phyloP scores from a whole-genome alignment of 1,140 invertebrate genomes.

The Macrobrachium nipponense region DNA sequence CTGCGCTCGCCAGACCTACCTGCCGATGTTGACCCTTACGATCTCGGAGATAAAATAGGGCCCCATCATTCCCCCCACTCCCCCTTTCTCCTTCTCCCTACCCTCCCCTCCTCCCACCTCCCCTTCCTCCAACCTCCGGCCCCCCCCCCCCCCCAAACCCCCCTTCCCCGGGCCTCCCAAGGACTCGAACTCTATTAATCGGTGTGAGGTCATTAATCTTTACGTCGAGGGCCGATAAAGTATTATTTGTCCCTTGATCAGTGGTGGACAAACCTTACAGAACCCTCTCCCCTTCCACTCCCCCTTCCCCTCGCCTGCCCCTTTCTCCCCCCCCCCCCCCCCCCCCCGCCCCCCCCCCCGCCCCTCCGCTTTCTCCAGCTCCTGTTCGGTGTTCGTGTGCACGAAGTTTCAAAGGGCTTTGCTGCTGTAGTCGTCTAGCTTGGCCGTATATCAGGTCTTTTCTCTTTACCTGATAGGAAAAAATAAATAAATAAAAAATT shows the following conservation, averaged over 20 bases:
- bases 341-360: too few species aligned
- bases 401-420: too few species aligned
- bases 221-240: conserved; percentile 40
- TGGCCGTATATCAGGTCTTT: too few species aligned
- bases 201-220: conserved; percentile 40
- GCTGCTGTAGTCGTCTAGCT: too few species aligned
- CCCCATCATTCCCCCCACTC: not conserved
- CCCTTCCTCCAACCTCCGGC: not conserved
- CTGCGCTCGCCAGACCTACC: not conserved
- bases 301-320: not conserved
- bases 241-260: conserved; percentile 39
- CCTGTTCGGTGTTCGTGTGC: too few species aligned
- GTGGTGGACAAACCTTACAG: not conserved
- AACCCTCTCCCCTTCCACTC: not conserved
- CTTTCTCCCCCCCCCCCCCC: not conserved
- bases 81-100: not conserved
- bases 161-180: too few species aligned
- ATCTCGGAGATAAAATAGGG: too few species aligned
- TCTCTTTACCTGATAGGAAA: too few species aligned
- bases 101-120: not conserved
- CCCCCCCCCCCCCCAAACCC: too few species aligned
- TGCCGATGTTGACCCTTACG: not conserved
- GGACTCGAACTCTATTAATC: conserved; percentile 39
- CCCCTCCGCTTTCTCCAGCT: not conserved
- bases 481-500: too few species aligned